Percentiles rank a stretch among this genome's conserved stretches.
These are phyloP conservation scores for Chironomus tepperi DNA, from an alignment of 1,140 invertebrate genomes.

Conservation along the genomic window DNA sequence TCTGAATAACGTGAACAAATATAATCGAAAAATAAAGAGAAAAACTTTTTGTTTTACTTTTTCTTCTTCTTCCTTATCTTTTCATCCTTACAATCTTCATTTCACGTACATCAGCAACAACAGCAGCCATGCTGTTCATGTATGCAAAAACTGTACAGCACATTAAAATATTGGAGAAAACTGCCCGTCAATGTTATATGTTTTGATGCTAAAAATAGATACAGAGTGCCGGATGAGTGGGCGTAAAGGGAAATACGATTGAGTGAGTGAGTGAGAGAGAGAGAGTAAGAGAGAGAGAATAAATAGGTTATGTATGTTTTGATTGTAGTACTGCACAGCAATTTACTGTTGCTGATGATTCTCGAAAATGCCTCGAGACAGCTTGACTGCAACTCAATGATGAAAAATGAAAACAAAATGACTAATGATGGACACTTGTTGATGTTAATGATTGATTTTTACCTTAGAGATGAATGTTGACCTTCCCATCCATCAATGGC, in stretches of 20 bases:
- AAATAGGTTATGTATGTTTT: background rate
- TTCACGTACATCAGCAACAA: too few relatives aligned
- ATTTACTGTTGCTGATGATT: background rate
- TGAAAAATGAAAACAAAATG: conserved; percentile 8
- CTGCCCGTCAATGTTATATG: background rate
- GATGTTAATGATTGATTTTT: background rate
- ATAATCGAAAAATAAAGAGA: too few relatives aligned
- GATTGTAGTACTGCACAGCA: background rate
- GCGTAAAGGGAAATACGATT: background rate
- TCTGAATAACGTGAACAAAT: too few relatives aligned
- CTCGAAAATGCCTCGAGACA: background rate
- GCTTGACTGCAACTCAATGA: background rate
- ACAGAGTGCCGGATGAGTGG: background rate
- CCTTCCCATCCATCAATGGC: too few relatives aligned
- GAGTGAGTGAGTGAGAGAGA: background rate
- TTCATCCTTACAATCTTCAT: too few relatives aligned
- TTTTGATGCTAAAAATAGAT: background rate
- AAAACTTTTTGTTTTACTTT: too few relatives aligned
- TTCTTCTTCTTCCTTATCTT: too few relatives aligned
- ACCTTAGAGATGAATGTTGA: background rate
- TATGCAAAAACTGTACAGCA: too few relatives aligned
- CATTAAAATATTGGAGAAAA: too few relatives aligned
- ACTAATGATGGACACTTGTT: conserved; percentile 12
- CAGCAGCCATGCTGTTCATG: too few relatives aligned
- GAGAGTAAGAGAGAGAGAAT: background rate